Base-by-base conservation (phyloP, 2,113 vertebrate genomes). In the Solenodon paradoxus region DNA sequence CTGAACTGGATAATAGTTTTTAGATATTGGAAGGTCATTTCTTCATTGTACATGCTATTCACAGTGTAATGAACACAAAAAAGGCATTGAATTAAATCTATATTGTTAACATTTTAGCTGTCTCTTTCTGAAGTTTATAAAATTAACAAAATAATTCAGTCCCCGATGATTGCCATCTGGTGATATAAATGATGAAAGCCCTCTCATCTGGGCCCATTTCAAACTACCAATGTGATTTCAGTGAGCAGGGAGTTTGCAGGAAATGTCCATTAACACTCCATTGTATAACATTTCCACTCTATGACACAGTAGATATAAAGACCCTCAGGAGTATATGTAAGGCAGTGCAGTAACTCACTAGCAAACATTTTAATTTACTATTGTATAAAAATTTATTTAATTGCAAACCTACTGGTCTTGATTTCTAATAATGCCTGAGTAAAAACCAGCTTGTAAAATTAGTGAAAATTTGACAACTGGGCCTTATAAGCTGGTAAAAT, bases 391-490 rank as follows among this genome's bases (percentile, higher is more conserved):
- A 79, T 10, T 61, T 74, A n/a, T 78, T 80, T 66, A 42, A 88
- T 51, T 88, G 38, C 59, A 93, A 77, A 2, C 11, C 35, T 81
- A 9, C 24, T 45, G n/a, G 45, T 57, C 68, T 40, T 69, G 72
- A 51, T 87, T 83, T 57, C 35, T 87, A 69, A 63, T 53, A 78
- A 55, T 20, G 15, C 5, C 26, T 88, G 40, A 16, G 84, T 47
- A 94, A 94, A 32, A 77, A 75, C 2, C 30, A n/a, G 10, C 59
- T 88, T 84, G 17, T 13, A 83, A 90, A 96, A 77, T 82, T 47
- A 59, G 12, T 79, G n/a, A 95, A n/a, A n/a, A 79, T 55, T 81
- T 47, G 57, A 91, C 22, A 95, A 51, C 5, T 88, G 26, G 13
- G 9, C 85, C 49, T 92, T 24, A 51, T 0, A 11, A 79, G 16